Evolutionary conservation across 2,113 vertebrate genomes (phyloP).

Genomic region (Tautogolabrus adspersus): DNA sequence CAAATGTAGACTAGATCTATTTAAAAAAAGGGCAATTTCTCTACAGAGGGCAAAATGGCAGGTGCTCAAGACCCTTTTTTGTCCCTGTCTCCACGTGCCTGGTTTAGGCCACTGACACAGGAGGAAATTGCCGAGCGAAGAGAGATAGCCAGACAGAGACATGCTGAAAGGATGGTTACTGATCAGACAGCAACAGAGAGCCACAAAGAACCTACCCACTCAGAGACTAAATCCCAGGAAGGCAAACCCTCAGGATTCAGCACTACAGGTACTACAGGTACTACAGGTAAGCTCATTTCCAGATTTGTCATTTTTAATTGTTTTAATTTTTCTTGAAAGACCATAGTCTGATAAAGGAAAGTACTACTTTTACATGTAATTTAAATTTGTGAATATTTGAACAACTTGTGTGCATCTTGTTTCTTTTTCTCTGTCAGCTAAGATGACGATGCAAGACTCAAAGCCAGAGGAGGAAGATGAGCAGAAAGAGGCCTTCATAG

Average conservation of each 20-base stretch:
- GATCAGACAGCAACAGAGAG: slow-evolving; percentile 68
- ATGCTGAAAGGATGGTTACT: slow-evolving; percentile 87
- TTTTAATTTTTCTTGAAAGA: not conserved
- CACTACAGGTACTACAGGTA: not conserved
- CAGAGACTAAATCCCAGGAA: slow-evolving; percentile 36
- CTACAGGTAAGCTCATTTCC: slow-evolving; percentile 72
- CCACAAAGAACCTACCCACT: slow-evolving; percentile 30
- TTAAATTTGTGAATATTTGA: not conserved
- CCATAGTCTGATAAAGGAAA: not conserved
- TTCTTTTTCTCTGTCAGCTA: slow-evolving; percentile 45
- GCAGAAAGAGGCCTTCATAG: slow-evolving; percentile 88
- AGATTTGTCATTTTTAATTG: no score
- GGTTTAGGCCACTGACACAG: slow-evolving; percentile 88
- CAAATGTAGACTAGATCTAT: no score
- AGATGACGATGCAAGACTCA: slow-evolving; percentile 62
- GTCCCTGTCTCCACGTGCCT: no score
- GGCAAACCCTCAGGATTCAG: slow-evolving; percentile 38
- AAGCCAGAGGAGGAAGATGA: slow-evolving; percentile 76
- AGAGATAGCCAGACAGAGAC: slow-evolving; percentile 87
- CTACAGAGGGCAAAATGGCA: no score
- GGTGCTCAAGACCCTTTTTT: no score
- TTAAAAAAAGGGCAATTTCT: no score
- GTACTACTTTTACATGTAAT: not conserved
- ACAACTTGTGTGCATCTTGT: not conserved
- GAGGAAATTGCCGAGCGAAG: slow-evolving; percentile 90